Percentiles rank a stretch among this genome's conserved stretches.
Evolutionary conservation across 2,113 vertebrate genomes (phyloP).

Genomic region (Myrmecophaga tridactyla): DNA sequence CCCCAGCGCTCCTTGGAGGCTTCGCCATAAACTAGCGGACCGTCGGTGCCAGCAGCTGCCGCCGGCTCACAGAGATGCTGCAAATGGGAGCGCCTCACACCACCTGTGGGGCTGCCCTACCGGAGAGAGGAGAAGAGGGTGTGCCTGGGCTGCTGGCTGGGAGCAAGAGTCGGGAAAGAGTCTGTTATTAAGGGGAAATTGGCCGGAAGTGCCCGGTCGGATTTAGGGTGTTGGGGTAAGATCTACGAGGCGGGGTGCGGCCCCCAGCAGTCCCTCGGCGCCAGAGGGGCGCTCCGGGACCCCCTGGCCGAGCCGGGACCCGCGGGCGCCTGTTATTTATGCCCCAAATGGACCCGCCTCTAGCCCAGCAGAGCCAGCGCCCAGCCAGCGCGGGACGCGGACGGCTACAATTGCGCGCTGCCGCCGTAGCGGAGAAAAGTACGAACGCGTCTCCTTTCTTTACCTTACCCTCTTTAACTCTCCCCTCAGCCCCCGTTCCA

Average conservation of each 20-base stretch:
- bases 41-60: neutral
- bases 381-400: accelerated
- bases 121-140: accelerated
- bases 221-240: neutral
- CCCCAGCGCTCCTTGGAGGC: neutral
- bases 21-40: accelerated
- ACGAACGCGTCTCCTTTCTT: neutral
- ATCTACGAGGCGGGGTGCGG: neutral
- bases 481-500: neutral
- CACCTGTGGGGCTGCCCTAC: neutral
- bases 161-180: neutral
- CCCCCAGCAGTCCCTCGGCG: neutral
- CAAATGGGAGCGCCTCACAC: neutral
- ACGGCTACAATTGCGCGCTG: no score
- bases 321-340: neutral
- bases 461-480: neutral
- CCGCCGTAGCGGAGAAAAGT: accelerated
- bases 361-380: neutral
- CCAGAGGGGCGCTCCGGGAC: accelerated
- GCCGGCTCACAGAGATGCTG: neutral
- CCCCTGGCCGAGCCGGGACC: neutral
- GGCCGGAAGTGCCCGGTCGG: neutral
- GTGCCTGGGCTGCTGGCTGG: neutral
- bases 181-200: neutral
- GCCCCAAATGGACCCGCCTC: neutral